A percentile compares a stretch with the other conserved stretches of the same genome.
phyloP scores from a whole-genome alignment of 2,113 vertebrate genomes.

The Laticauda colubrina region DNA sequence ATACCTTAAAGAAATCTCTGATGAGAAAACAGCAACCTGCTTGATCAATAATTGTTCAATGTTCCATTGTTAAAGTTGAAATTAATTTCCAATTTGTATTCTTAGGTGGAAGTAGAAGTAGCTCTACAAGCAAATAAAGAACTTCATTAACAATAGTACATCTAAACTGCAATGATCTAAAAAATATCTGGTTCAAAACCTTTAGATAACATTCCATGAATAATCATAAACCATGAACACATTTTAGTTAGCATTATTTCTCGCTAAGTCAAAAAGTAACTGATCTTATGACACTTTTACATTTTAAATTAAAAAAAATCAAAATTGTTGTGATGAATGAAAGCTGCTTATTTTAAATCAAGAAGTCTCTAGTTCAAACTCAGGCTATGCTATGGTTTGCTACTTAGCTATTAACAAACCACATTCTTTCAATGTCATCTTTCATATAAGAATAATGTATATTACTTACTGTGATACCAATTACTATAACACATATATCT shows the following conservation, averaged over 20 bases:
- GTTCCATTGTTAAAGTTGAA: too few species aligned
- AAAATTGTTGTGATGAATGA: neutral
- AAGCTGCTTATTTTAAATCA: neutral
- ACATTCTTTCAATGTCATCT: neutral
- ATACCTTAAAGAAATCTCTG: neutral
- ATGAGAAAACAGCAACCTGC: neutral
- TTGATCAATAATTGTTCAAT: neutral
- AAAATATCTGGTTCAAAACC: conserved; percentile 15
- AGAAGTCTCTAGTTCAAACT: neutral
- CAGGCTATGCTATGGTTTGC: conserved; percentile 8
- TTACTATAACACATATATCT: neutral
- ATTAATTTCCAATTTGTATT: neutral
- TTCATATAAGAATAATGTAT: conserved; percentile 14
- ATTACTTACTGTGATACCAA: neutral
- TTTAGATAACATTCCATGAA: conserved; percentile 15
- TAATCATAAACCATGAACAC: conserved; percentile 11
- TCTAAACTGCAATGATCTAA: neutral
- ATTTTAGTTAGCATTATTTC: conserved; percentile 18
- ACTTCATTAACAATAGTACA: neutral
- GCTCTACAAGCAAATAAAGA: neutral
- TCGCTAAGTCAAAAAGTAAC: conserved; percentile 14
- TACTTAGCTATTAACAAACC: neutral
- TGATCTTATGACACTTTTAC: neutral
- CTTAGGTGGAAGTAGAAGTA: neutral
- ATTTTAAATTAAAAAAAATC: conserved; percentile 34